Evolutionary conservation across 2,797 vertebrate species (phyloP).

Genomic region (Okamejei kenojei): DNA sequence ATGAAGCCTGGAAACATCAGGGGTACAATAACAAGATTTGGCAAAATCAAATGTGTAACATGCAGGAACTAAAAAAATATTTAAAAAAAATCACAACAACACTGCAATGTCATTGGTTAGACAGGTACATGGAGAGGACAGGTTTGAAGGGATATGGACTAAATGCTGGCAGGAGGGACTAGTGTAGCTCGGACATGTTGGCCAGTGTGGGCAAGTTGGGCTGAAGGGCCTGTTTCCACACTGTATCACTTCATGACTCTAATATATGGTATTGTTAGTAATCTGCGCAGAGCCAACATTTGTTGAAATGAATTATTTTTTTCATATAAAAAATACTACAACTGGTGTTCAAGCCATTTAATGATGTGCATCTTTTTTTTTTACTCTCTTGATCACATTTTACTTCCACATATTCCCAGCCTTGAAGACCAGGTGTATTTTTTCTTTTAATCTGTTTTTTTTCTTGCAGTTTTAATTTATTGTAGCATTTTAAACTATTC

Average conservation of each 20-base stretch:
- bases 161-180: no score
- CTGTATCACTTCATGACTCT: no score
- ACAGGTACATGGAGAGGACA: no score
- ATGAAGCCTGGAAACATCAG: neutral
- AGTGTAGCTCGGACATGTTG: no score
- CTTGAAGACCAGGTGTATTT: neutral
- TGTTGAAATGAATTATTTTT: neutral
- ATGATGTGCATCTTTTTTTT: neutral
- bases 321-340: neutral
- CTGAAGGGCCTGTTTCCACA: no score
- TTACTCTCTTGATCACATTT: neutral
- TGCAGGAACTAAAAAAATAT: neutral
- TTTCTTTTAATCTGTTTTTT: neutral
- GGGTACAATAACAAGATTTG: neutral
- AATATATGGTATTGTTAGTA: neutral
- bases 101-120: no score
- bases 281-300: neutral
- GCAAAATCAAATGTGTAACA: neutral
- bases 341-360: neutral
- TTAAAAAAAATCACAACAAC: no score
- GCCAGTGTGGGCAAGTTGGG: no score
- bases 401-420: neutral
- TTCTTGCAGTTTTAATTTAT: neutral
- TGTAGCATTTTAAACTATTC: no score
- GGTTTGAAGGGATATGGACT: no score